Evolutionary conservation across 2,888 invertebrate genomes (phyloP).

Genomic region (Phragmatobia fuliginosa): DNA sequence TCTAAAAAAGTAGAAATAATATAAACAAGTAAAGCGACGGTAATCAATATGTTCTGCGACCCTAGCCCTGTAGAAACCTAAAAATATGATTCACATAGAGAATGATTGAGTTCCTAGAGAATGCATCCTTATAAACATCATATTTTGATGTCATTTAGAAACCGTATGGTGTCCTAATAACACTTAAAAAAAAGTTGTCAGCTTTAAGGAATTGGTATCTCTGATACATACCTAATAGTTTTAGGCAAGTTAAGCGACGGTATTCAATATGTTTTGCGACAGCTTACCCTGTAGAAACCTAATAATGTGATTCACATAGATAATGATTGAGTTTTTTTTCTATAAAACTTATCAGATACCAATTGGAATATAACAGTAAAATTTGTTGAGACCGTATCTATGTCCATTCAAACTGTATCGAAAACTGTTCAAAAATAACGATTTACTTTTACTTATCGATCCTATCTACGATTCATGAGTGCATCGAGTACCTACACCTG

Average conservation of each 20-base stretch:
- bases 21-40: not conserved
- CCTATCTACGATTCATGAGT: constrained; percentile 31
- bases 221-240: too few species aligned
- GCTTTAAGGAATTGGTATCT: not conserved
- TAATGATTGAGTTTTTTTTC: too few species aligned
- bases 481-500: constrained; percentile 25
- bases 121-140: too few species aligned
- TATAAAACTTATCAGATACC: not conserved
- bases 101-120: too few species aligned
- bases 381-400: not conserved
- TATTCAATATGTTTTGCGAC: not conserved
- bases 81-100: too few species aligned
- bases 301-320: too few species aligned
- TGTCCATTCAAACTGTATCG: not conserved
- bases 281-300: not conserved
- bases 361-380: not conserved
- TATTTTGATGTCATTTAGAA: not conserved
- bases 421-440: constrained; percentile 17
- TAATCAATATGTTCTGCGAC: not conserved
- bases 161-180: not conserved
- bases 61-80: not conserved
- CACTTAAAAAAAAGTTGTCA: not conserved
- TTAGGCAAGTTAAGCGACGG: not conserved
- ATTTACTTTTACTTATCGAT: constrained; percentile 34
- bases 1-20: not conserved